Base-by-base conservation (phyloP, 2,113 vertebrate genomes). In the Ornithorhynchus anatinus region DNA sequence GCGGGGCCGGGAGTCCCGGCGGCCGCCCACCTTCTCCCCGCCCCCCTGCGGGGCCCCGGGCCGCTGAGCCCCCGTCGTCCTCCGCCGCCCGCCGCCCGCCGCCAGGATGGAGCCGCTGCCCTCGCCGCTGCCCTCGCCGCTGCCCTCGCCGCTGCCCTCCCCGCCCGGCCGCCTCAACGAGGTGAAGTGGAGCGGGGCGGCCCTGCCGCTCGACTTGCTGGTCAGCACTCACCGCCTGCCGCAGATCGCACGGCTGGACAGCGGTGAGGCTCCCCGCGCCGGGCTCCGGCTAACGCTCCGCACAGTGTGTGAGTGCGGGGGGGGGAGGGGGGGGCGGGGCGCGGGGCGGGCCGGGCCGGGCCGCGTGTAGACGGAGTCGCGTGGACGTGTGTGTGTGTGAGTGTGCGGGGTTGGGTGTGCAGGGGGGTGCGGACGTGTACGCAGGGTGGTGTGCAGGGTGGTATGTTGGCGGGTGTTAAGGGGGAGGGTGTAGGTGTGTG, bases 141-240 rank as follows among this genome's bases (percentile, higher is more conserved):
- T 94, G 72, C 88, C 96, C 38, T 72, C 95, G 35, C 93, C 95
- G 1, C n/a, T n/a, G n/a, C n/a, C n/a, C 81, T 72, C 86, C 90
- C 60, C 79, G 84, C 84, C 88, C 77, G 88, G 93, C 89, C 95
- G 92, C 86, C 92, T 98, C 76, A 96, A 97, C 93, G 96, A 97
- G 84, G 93, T 98, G 64, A 95, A 95, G 83, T 98, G 97, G 97
- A 99, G 97, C 88, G 87, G 93, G 53, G 94, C 94, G 81, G 91
- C 96, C 53, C 79, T 97, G 37, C 95, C 96, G 1, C 80, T 99
- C 80, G 97, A 99, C 89, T 93, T 96, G 79, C 92, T 99, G 33
- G 94, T 99, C 89, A 95, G 95, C 85, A 89, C 94, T 22, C 96
- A 98, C 77, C 95, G 95, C 56, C 88, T 98, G 82, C 97, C 97